Conservation (phyloP, 2,888 invertebrate species). For the Netelia melanura region DNA sequence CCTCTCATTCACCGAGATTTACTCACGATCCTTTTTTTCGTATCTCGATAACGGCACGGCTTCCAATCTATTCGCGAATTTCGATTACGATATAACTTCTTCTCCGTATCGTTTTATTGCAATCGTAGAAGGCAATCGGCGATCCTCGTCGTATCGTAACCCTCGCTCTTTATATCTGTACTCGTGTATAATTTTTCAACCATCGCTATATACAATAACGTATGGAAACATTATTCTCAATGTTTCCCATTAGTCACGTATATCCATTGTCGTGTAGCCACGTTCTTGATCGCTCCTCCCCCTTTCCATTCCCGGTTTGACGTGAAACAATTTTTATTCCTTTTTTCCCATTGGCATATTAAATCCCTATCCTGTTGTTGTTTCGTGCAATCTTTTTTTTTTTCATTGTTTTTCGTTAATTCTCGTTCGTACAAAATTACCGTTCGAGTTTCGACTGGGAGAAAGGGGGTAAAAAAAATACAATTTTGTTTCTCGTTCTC, state of each 20-base stretch:
- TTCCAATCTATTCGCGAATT: not conserved
- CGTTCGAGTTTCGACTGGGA: not conserved
- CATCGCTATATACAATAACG: too few species aligned
- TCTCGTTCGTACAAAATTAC: not conserved
- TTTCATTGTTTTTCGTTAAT: conserved; percentile 2
- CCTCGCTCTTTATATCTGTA: not conserved
- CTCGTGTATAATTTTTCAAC: not conserved
- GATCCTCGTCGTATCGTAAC: not conserved
- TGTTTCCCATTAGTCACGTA: conserved; percentile 23
- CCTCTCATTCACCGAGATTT: conserved; percentile 3
- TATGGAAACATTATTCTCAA: not conserved
- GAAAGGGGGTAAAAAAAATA: not conserved
- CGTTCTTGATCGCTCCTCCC: not conserved
- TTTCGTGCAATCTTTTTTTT: not conserved
- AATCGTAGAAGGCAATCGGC: not conserved
- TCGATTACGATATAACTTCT: conserved; percentile 14
- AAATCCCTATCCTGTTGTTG: conserved; percentile 25
- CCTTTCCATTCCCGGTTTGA: too few species aligned
- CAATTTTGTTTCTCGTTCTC: not conserved
- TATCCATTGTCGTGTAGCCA: conserved; percentile 31
- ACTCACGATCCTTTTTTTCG: not conserved
- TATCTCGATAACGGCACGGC: not conserved
- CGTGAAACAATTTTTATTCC: too few species aligned
- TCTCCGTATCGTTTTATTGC: not conserved
- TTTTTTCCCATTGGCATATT: not conserved